Percentiles rank a stretch among this genome's conserved stretches.
phyloP scores from a whole-genome alignment of 2,797 vertebrate genomes.

The Sebastes variabilis region DNA sequence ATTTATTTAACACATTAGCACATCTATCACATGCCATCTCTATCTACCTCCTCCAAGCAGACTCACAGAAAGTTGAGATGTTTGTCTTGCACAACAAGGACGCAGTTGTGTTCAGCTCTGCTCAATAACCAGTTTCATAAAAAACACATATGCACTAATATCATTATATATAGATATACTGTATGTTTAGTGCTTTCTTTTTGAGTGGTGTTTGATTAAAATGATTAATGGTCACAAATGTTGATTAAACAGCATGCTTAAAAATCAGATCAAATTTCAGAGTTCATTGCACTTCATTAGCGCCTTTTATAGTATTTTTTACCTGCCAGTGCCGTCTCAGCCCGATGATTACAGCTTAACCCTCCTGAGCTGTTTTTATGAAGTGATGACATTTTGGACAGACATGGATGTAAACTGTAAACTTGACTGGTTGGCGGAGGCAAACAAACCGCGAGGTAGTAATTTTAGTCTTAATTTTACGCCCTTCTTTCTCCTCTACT shows the following conservation, averaged over 20 bases:
- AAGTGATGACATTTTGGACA: too few relatives aligned
- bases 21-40: too few relatives aligned
- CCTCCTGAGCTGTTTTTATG: neutral
- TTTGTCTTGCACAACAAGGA: neutral
- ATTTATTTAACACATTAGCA: too few relatives aligned
- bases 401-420: neutral
- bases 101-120: neutral
- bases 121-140: neutral
- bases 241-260: slow-evolving; percentile 5
- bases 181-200: neutral
- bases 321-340: neutral
- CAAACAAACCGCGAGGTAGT: neutral
- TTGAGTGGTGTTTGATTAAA: neutral
- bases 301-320: neutral
- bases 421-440: neutral
- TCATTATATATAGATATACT: neutral
- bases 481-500: neutral
- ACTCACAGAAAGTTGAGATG: neutral
- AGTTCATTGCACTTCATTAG: slow-evolving; percentile 30
- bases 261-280: neutral
- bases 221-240: neutral
- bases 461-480: neutral
- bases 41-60: neutral
- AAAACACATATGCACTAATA: neutral
- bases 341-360: neutral